phyloP scores from a whole-genome alignment of 1,140 invertebrate species.

The Sminthurinus signatus region DNA sequence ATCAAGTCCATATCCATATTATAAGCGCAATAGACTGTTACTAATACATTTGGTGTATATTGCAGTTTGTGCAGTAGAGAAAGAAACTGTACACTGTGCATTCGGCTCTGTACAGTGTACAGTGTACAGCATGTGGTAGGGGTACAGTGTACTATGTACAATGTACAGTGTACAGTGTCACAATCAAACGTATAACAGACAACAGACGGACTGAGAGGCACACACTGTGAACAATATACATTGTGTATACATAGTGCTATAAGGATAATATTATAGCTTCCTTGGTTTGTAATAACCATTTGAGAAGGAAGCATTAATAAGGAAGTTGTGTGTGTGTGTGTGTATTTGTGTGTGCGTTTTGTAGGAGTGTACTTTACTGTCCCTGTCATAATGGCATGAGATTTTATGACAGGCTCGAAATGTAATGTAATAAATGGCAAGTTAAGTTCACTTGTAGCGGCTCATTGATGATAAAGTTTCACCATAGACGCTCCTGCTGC shows the following conservation, averaged over 20 bases:
- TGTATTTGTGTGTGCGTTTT: no score
- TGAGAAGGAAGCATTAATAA: slow-evolving; percentile 9
- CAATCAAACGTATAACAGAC: neutral
- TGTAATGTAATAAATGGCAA: slow-evolving; percentile 9
- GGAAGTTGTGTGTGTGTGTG: no score
- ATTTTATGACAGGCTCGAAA: slow-evolving; percentile 6
- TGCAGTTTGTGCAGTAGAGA: no score
- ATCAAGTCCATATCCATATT: no score
- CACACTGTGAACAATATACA: neutral
- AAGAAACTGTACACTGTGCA: no score
- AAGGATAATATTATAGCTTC: neutral
- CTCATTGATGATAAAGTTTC: slow-evolving; percentile 11
- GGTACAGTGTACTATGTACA: neutral
- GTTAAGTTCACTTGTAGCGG: slow-evolving; percentile 10
- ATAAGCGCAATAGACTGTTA: no score
- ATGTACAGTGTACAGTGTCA: neutral
- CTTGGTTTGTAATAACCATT: slow-evolving; percentile 1
- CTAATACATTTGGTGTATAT: no score
- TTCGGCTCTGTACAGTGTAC: neutral
- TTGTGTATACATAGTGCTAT: neutral
- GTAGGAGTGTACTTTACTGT: slow-evolving; percentile 9
- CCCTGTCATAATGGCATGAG: slow-evolving; percentile 11
- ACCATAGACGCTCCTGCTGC: neutral
- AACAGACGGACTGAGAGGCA: no score
- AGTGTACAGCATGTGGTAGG: neutral